Base-by-base conservation (phyloP, 2,797 vertebrate genomes). In the Smutsia temminckii region DNA sequence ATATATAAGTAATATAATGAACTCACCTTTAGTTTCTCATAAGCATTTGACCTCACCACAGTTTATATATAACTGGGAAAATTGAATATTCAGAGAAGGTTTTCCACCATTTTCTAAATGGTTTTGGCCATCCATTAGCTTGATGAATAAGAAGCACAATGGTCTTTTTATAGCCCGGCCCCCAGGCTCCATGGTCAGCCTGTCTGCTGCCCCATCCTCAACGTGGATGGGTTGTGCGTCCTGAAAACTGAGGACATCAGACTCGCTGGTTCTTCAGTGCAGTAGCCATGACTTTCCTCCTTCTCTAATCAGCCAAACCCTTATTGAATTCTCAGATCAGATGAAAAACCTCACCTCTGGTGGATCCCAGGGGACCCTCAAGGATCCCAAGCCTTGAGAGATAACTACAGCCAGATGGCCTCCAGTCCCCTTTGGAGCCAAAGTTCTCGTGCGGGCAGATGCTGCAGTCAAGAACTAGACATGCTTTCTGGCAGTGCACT, bases 1-100 rank as follows among this genome's bases (percentile, higher is more conserved):
- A 97, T 97, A 96, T 97, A 96, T 96, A 91, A 95, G 61, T 96
- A 96, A 97, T 96, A 95, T 93, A 95, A 96, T 81, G 89, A 96
- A 85, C 77, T 90, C 77, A 77, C 71, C 90, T 90, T 97, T 94
- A 85, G 85, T 96, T 96, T 97, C 95, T 93, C 71, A 46, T 74
- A 92, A 95, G 92, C 90, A 81, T 96, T 96, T 89, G 61, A 92
- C 91, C 61, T 95, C 59, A 23, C 78, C 51, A 7, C 37, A 64
- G 53, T 92, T 96, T 92, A 85, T 94, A 74, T 46, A 46, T 46
- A 94, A 85, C 85, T 40, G 69, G 64, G 79, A 51, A 95, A 78
- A 96, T 10, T 83, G 83, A 95, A 87, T 96, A 80, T 91, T 93
- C 83, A 95, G 68, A 64, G 77, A 83, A 72, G 78, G 57, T 20